Evolutionary conservation across 2,113 vertebrate genomes (phyloP).

Genomic region (Abramis brama): DNA sequence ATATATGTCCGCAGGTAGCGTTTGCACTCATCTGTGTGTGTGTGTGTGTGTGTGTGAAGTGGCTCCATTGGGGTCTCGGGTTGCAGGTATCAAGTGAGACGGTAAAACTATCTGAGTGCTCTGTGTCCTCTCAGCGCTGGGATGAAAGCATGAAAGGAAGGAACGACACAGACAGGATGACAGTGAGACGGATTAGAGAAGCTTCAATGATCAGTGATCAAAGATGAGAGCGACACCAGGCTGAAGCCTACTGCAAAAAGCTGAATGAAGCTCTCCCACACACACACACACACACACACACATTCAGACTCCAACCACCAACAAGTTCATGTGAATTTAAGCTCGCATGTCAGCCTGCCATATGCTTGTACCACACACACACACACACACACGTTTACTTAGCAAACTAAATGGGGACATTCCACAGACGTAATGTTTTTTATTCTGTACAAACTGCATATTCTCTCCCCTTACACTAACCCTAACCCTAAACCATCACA

Average conservation of each 20-base stretch:
- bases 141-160: conserved; percentile 78
- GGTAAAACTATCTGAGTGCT: conserved; percentile 81
- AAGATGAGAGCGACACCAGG: conserved; percentile 60
- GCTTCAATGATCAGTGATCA: conserved; percentile 80
- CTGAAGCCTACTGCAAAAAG: conserved; percentile 12
- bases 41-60: conserved; percentile 59
- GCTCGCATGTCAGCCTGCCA: neutral
- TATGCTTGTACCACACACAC: conserved; percentile 7
- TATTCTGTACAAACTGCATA: too few relatives aligned
- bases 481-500: too few relatives aligned
- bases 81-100: conserved; percentile 76
- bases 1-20: neutral
- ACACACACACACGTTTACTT: neutral
- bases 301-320: conserved; percentile 6
- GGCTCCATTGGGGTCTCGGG: conserved; percentile 58
- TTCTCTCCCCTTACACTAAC: too few relatives aligned
- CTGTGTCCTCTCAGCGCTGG: conserved; percentile 75
- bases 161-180: conserved; percentile 75
- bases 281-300: conserved; percentile 41
- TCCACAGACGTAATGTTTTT: too few relatives aligned
- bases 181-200: conserved; percentile 79
- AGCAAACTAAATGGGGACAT: too few relatives aligned
- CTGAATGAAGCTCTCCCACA: conserved; percentile 13
- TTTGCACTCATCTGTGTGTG: neutral
- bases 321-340: neutral